Evolutionary conservation across 2,888 invertebrate species (phyloP), one percentile per base, ranked within the genome.

Genomic region (Nysson spinosus): DNA sequence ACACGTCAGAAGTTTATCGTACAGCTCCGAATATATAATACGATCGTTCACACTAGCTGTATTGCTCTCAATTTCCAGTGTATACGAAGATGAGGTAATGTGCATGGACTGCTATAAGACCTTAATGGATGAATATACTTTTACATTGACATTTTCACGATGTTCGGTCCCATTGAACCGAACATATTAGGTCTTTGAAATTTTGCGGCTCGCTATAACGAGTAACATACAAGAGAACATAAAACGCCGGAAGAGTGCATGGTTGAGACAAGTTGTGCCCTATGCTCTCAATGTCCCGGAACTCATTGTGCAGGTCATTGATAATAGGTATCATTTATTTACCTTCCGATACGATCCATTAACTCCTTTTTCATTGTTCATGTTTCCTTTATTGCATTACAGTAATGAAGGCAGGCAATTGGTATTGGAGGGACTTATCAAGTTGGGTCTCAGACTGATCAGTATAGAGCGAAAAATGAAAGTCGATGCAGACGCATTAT

Each of bases 41-140:
- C 90, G 92, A 69, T 91, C 92, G 0, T 93, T 93, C 79, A 88
- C 92, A 66, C 83, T 92, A n/a, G 90, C 91, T 58, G 88, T 91
- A 9, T 83, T 92, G 12, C 85, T 92, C 9, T 86, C 88, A n/a
- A 83, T 90, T 11, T 88, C 89, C 0, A 87, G 87, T 56, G 84
- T 90, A 39, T 89, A 89, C 69, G 89, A 90, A 78, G 88, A 89
- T 71, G 88, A 73, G 63, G 72, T 73, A 26, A 34, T 2, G 5
- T 7, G n/a, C 11, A 11, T 5, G n/a, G 6, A 16, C 0, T n/a
- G n/a, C n/a, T n/a, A n/a, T n/a, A n/a, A n/a, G n/a, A n/a, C n/a
- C n/a, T n/a, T n/a, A n/a, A n/a, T n/a, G n/a, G n/a, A n/a, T n/a
- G n/a, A n/a, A n/a, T n/a, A n/a, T n/a, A n/a, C n/a, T n/a, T n/a